These are phyloP conservation scores for Agapornis roseicollis DNA, from an alignment of 2,113 vertebrate species.

Conservation along the genomic window DNA sequence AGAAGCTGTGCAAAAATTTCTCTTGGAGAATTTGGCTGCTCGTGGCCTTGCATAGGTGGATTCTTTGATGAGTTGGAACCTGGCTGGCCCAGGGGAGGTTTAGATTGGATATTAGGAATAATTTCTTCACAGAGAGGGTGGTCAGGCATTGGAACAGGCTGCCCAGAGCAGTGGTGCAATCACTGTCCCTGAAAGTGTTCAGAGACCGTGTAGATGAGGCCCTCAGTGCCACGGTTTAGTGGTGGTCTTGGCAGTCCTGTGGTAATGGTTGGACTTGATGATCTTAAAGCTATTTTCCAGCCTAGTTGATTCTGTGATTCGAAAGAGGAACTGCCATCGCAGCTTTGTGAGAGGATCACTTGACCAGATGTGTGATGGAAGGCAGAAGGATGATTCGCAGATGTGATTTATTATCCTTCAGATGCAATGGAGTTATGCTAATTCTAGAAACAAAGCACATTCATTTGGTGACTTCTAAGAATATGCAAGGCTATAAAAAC, in stretches of 20 bases:
- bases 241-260: neutral
- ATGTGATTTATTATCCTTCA: conserved; percentile 5
- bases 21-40: neutral
- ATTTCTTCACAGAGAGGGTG: neutral
- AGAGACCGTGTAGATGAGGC: neutral
- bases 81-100: neutral
- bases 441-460: neutral
- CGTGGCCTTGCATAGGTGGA: neutral
- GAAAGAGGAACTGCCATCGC: neutral
- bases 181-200: neutral
- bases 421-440: neutral
- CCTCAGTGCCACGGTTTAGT: neutral
- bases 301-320: neutral
- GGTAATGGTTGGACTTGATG: neutral
- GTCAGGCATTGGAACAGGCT: neutral
- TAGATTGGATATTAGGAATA: neutral
- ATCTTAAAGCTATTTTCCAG: neutral
- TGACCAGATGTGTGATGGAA: neutral
- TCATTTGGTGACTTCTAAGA: neutral
- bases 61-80: neutral
- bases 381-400: neutral
- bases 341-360: neutral
- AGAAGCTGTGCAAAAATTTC: neutral
- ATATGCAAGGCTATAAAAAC: neutral
- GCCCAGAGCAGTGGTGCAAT: neutral